A percentile compares a stretch with the other conserved stretches of the same genome.
These are phyloP conservation scores for Xestobium rufovillosum DNA, from an alignment of 2,888 invertebrate genomes.

Conservation along the genomic window DNA sequence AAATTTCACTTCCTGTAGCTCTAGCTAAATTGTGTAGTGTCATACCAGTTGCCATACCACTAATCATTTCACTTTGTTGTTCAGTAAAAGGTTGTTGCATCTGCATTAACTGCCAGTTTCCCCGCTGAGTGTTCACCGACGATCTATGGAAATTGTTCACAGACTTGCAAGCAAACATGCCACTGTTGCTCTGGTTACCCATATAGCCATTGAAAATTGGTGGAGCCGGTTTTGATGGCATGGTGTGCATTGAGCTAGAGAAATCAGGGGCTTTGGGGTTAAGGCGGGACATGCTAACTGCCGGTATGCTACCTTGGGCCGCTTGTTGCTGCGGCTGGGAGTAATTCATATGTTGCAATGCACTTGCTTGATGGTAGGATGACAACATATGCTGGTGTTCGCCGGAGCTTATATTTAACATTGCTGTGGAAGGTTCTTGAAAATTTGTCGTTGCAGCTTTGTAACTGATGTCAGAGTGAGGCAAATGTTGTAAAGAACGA, in stretches of 20 bases:
- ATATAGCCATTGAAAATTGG: conserved; percentile 22
- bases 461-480: conserved; percentile 28
- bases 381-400: conserved; percentile 36
- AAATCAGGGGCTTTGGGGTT: conserved; percentile 80
- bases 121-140: conserved; percentile 6
- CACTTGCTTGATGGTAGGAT: conserved; percentile 31
- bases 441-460: conserved; percentile 26
- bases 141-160: conserved; percentile 8
- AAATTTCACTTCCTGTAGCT: conserved; percentile 28
- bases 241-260: conserved; percentile 47
- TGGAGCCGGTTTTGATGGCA: conserved; percentile 20
- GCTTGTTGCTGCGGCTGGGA: conserved; percentile 33
- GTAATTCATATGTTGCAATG: conserved; percentile 35
- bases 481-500: conserved; percentile 9
- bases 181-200: conserved; percentile 7
- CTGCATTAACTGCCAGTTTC: conserved; percentile 33
- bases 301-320: conserved; percentile 31
- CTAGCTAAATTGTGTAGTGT: conserved; percentile 37
- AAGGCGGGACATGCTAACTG: conserved; percentile 57
- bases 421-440: conserved; percentile 29
- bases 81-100: conserved; percentile 34
- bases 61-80: conserved; percentile 35
- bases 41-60: conserved; percentile 38
- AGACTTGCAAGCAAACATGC: conserved; percentile 7
- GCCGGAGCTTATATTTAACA: conserved; percentile 44